Conservation (phyloP, 1,140 invertebrate genomes). For the Drosophila sp. region DNA sequence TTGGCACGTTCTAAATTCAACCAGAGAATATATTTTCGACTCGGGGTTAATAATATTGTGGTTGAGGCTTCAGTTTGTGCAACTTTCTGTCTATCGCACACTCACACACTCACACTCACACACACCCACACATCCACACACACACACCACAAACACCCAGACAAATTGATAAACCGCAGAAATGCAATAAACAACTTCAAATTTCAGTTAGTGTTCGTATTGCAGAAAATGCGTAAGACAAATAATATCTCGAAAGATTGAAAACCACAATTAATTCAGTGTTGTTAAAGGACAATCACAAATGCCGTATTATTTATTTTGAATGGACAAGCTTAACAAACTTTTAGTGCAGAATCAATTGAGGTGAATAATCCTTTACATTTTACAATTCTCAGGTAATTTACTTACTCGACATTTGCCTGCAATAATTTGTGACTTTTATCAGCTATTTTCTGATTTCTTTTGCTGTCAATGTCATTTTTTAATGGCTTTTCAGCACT, state of each 20-base stretch:
- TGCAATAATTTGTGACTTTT: conserved; percentile 15
- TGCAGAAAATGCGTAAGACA: background rate
- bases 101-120: background rate
- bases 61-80: conserved; percentile 20
- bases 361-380: too few species aligned
- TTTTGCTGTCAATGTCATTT: conserved; percentile 15
- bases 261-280: conserved; percentile 32
- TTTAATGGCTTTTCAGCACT: conserved; percentile 20
- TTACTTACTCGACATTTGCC: conserved; percentile 22
- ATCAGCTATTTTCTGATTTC: background rate
- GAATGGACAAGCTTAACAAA: too few species aligned
- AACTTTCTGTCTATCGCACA: background rate
- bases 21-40: background rate
- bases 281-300: conserved; percentile 1
- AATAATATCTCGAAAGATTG: conserved; percentile 11
- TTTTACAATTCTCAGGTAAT: conserved; percentile 39
- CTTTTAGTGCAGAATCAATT: too few species aligned
- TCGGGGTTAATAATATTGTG: conserved; percentile 57
- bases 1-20: background rate
- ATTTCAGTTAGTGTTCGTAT: background rate
- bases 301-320: too few species aligned
- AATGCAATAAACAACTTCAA: conserved; percentile 40
- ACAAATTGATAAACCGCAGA: conserved; percentile 18
- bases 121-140: background rate
- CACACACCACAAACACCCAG: background rate